Base-by-base conservation (phyloP, 2,797 vertebrate genomes). In the Podarcis siculus region DNA sequence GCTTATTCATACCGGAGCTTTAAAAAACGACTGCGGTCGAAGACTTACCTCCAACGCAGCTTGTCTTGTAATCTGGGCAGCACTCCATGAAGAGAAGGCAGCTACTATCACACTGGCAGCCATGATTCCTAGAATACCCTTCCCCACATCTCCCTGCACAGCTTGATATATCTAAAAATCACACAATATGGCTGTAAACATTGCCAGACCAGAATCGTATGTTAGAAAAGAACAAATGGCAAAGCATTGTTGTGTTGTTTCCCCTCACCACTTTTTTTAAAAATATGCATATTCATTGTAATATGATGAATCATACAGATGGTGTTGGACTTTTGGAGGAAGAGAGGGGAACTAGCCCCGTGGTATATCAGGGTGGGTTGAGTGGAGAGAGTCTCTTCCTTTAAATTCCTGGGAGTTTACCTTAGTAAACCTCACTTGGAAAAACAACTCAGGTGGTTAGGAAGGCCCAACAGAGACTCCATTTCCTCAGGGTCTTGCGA, bases 41-140 rank as follows among this genome's bases (percentile, higher is more conserved):
- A 90, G 82, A 96, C 97, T 96, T 97, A 99, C 99, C 96, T 96
- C 96, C 93, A 73, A 98, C 98, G 96, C 99, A 99, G 87, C 96
- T 90, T 92, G 94, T 95, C 95, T 97, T 97, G 95, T 96, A 99
- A 96, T 99, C 98, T 58, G 86, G 92, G 95, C 99, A 99, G 97
- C 99, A 99, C 94, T 99, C 99, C 90, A 94, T 96, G 95, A 97
- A 98, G 93, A 89, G 79, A 91, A 98, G 95, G 92, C 99, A 99
- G 94, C 23, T 97, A 91, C 97, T 98, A 94, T 99, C 99, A 97
- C 99, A 99, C 93, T 99, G 98, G 95, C 99, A 99, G 89, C 3
- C 86, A 95, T 96, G 94, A 78, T 97, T 97, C 94, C 98, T 98
- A 97, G 97, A 96, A 96, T 98, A 99, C 90, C 97, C 97, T 87